phyloP scores from a whole-genome alignment of 2,797 vertebrate species.

The Acomys russatus region DNA sequence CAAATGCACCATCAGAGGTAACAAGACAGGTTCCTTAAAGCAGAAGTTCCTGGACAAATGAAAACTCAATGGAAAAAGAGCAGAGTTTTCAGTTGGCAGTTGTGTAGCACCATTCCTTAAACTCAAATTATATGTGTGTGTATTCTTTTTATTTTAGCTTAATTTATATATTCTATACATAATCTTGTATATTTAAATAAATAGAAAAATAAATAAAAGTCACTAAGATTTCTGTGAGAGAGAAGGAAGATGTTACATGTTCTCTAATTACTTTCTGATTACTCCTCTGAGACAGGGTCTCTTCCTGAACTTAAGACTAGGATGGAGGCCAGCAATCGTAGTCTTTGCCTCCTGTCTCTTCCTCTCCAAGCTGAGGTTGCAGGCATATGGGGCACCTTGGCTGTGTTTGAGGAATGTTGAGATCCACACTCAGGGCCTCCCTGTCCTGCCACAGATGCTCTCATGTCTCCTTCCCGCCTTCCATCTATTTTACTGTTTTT shows the following conservation, averaged over 20 bases:
- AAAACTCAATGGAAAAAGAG: constrained; percentile 79
- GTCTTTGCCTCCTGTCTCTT: background rate
- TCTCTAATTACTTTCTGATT: background rate
- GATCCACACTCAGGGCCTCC: background rate
- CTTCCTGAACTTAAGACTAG: background rate
- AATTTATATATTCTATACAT: too few species aligned
- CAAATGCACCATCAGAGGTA: constrained; percentile 71
- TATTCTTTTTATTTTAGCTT: too few species aligned
- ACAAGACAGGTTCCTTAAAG: constrained; percentile 80
- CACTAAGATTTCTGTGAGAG: background rate
- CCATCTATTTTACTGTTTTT: background rate
- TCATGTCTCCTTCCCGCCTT: background rate
- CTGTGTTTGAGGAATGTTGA: background rate
- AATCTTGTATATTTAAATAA: background rate
- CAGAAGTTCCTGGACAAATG: constrained; percentile 79
- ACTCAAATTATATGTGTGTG: constrained; percentile 26
- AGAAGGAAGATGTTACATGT: background rate
- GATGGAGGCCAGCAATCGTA: background rate
- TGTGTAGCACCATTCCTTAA: constrained; percentile 67
- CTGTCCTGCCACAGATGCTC: background rate
- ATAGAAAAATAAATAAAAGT: background rate
- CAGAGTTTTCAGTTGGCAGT: constrained; percentile 75
- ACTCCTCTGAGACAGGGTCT: background rate
- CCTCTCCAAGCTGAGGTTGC: background rate
- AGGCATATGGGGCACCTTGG: background rate